A percentile compares a stretch with the other conserved stretches of the same genome.
Conservation (phyloP, 2,113 vertebrate genomes). For the Leptobrachium ailaonicum region DNA sequence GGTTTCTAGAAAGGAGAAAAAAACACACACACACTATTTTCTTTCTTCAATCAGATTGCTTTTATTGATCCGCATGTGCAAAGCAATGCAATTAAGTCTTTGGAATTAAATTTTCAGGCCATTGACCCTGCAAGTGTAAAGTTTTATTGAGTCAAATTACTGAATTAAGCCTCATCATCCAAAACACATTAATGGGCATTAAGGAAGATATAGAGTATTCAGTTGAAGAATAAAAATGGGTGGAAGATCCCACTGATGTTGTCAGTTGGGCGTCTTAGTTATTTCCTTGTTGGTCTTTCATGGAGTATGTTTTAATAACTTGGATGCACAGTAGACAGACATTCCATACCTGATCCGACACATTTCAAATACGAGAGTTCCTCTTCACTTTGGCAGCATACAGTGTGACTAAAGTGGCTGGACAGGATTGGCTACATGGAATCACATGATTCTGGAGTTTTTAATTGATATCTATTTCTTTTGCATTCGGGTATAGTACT, state of each 20-base stretch:
- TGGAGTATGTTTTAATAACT: too few relatives aligned
- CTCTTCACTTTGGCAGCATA: too few relatives aligned
- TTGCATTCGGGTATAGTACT: too few relatives aligned
- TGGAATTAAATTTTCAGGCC: slow-evolving; percentile 87
- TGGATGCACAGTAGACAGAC: too few relatives aligned
- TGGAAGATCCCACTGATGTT: slow-evolving; percentile 50
- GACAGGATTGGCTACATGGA: too few relatives aligned
- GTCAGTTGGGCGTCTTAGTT: slow-evolving; percentile 48
- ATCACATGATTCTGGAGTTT: too few relatives aligned
- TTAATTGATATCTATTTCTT: too few relatives aligned
- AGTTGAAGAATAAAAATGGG: slow-evolving; percentile 64
- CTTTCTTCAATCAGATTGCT: slow-evolving; percentile 77
- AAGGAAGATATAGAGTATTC: slow-evolving; percentile 65
- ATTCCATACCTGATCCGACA: too few relatives aligned
- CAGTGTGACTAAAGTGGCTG: too few relatives aligned
- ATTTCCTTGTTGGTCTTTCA: too few relatives aligned
- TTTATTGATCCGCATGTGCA: slow-evolving; percentile 81
- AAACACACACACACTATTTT: slow-evolving; percentile 53
- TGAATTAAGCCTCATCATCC: slow-evolving; percentile 81
- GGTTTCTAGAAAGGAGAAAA: slow-evolving; percentile 59
- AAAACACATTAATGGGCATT: slow-evolving; percentile 76
- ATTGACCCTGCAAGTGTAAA: slow-evolving; percentile 83
- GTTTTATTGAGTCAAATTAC: slow-evolving; percentile 84
- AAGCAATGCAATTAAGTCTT: slow-evolving; percentile 87
- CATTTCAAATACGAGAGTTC: too few relatives aligned